Evolutionary conservation across 2,113 vertebrate genomes (phyloP).

Genomic region (Notarius lentiginosus): DNA sequence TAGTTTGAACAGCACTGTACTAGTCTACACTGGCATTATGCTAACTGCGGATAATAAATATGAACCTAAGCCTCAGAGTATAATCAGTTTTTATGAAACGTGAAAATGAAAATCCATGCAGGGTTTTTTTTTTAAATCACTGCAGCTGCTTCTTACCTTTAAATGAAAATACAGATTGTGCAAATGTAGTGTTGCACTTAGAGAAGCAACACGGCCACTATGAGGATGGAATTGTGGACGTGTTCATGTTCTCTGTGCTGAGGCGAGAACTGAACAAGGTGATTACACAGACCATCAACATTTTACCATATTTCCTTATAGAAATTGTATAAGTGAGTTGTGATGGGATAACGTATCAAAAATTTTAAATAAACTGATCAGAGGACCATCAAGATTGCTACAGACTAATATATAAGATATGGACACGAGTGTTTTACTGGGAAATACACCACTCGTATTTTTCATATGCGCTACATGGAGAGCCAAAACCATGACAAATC

Average conservation of each 20-base stretch:
- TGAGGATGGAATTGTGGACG: background rate
- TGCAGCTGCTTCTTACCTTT: background rate
- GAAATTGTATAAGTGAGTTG: background rate
- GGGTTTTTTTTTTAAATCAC: background rate
- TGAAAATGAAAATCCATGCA: slow-evolving; percentile 5
- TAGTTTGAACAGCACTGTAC: background rate
- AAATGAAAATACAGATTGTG: slow-evolving; percentile 3
- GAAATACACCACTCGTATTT: too few species aligned
- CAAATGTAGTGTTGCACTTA: slow-evolving; percentile 6
- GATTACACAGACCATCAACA: background rate
- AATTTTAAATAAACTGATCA: background rate
- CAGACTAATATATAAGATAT: too few species aligned
- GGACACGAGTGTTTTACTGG: too few species aligned
- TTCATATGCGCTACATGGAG: too few species aligned
- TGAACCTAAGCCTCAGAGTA: background rate
- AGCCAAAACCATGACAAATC: too few species aligned
- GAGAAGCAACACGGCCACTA: background rate
- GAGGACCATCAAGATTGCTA: too few species aligned
- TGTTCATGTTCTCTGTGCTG: background rate
- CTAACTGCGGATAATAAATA: background rate
- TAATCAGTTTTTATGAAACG: slow-evolving; percentile 3
- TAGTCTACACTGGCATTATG: background rate
- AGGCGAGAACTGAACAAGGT: background rate
- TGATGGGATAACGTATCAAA: background rate
- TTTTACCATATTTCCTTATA: background rate